Conservation (phyloP, 2,113 vertebrate species). For the Barnardius zonarius region DNA sequence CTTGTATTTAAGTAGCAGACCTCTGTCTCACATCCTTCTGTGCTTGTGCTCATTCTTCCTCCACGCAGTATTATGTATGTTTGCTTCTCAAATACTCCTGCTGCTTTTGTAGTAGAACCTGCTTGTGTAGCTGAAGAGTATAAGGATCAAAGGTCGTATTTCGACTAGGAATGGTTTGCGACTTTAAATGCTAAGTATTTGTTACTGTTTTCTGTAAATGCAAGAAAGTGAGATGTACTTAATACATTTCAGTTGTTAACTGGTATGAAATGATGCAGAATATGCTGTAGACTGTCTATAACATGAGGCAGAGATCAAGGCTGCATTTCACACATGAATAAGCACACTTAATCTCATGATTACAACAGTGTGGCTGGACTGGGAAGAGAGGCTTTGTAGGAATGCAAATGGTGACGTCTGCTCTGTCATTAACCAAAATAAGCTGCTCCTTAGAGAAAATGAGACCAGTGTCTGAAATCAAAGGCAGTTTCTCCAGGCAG, state of each 20-base stretch:
- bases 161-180: slow-evolving; percentile 12
- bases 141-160: slow-evolving; percentile 36
- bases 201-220: slow-evolving; percentile 12
- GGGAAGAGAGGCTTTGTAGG: neutral
- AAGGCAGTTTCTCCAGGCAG: neutral
- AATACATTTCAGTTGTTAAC: slow-evolving; percentile 66
- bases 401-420: neutral
- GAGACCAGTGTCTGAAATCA: neutral
- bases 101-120: neutral
- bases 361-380: slow-evolving; percentile 69
- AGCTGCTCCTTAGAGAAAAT: slow-evolving; percentile 21
- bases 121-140: neutral
- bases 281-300: slow-evolving; percentile 50
- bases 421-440: slow-evolving; percentile 46
- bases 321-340: slow-evolving; percentile 81
- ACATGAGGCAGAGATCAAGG: slow-evolving; percentile 76
- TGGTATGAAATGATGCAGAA: slow-evolving; percentile 60
- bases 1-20: rapidly evolving
- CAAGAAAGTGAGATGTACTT: slow-evolving; percentile 65
- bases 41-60: neutral
- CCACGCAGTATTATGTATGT: rapidly evolving
- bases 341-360: slow-evolving; percentile 77
- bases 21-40: rapidly evolving
- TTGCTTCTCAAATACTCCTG: neutral
- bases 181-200: slow-evolving; percentile 48